Evolutionary conservation across 2,113 vertebrate species (phyloP).

Genomic region (Emydocephalus ijimae): DNA sequence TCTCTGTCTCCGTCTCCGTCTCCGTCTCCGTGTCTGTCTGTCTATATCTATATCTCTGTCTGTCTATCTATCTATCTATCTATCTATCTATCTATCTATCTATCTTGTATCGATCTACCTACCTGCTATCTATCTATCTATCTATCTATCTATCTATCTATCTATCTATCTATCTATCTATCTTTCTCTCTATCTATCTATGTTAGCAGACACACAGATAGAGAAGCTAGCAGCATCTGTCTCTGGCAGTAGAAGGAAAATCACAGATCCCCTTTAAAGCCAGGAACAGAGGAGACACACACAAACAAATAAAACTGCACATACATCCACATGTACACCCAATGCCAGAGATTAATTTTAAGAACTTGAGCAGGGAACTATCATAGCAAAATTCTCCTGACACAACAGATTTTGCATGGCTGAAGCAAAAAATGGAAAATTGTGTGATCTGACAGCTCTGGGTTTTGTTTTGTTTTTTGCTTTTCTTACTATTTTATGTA

Average conservation of each 20-base stretch:
- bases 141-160: too few relatives aligned
- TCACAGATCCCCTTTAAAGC: background rate
- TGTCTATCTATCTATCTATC: too few relatives aligned
- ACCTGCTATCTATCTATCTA: too few relatives aligned
- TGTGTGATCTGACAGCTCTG: background rate
- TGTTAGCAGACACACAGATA: background rate
- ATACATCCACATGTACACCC: background rate
- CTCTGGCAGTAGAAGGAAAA: background rate
- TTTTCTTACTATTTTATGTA: constrained; percentile 29
- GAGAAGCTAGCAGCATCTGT: background rate
- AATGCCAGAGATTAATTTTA: background rate
- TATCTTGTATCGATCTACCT: too few relatives aligned
- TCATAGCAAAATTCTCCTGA: background rate
- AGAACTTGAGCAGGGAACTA: background rate
- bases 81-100: too few relatives aligned
- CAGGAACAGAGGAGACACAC: background rate
- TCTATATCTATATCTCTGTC: too few relatives aligned
- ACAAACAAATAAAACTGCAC: background rate
- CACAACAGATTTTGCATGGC: background rate
- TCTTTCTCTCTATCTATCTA: too few relatives aligned
- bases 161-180: too few relatives aligned
- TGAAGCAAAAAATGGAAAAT: constrained; percentile 16
- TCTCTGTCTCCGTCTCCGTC: too few relatives aligned
- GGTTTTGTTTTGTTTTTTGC: constrained; percentile 16
- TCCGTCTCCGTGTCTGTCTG: too few relatives aligned